Evolutionary conservation across 2,888 invertebrate genomes (phyloP), one percentile per base, ranked within the genome.

Genomic region (Temnothorax rugatulus): DNA sequence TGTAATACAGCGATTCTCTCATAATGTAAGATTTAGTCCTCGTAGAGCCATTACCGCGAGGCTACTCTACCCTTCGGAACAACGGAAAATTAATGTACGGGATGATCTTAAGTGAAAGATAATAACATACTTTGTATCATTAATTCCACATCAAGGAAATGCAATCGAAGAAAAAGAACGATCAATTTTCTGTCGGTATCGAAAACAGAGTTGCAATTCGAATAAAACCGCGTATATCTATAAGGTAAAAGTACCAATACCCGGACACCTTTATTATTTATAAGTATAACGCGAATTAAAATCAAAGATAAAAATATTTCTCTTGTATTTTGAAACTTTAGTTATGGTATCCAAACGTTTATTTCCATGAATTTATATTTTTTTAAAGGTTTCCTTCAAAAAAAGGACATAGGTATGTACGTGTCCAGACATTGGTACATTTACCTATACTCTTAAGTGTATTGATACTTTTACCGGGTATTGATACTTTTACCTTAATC

Each of bases 21-120:
- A 13, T 74, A 74, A 59, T 73, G 54, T 13, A 57, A 44, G 29
- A 57, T 77, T 68, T 57, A 41, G 38, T 77, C 15, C 41, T n/a
- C 41, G 3, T n/a, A 34, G 44, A 29, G 44, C 5, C 5, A 5
- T 63, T 47, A 21, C 47, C 3, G 41, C 15, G 41, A 15, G 52
- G 41, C 54, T 52, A 18, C 25, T 29, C 52, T 15, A 21, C 4
- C 11, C 2, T 15, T 15, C 38, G 18, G 4, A 38, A 54, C 41
- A 77, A 77, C 44, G 9, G 15, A n/a, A 77, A 68, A 76, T 41
- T 4, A 41, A 41, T 44, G n/a, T 44, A 68, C 41, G 25, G 18
- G 18, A 50, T 52, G 5, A 76, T 18, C 25, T 29, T 13, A 13
- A 4, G 52, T 4, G 4, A 76, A 38, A 41, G 38, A 52, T 52